Percentiles rank a stretch among this genome's conserved stretches.
These are phyloP conservation scores for Coremacera marginata DNA, from an alignment of 2,888 invertebrate genomes.

Conservation along the genomic window DNA sequence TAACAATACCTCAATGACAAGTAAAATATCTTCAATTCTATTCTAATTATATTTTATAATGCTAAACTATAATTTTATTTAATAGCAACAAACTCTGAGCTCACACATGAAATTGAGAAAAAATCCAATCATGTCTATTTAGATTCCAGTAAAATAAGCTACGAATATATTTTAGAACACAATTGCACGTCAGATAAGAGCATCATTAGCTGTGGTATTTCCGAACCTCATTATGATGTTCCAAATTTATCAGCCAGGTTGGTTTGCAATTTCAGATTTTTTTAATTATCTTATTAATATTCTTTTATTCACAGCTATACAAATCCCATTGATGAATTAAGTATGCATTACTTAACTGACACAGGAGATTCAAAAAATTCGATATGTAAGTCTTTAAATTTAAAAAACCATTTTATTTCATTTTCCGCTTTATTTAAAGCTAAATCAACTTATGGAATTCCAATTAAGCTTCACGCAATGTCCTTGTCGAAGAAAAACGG, in stretches of 20 bases:
- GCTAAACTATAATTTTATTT: not conserved
- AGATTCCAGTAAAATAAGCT: constrained; percentile 77
- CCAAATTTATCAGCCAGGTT: constrained; percentile 83
- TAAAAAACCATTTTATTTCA: not conserved
- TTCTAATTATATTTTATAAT: not conserved
- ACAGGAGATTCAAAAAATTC: constrained; percentile 65
- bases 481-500: constrained; percentile 67
- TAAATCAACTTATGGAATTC: constrained; percentile 85
- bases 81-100: constrained; percentile 90
- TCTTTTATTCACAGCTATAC: constrained; percentile 60
- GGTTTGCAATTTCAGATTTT: constrained; percentile 42
- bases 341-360: constrained; percentile 65
- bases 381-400: constrained; percentile 65
- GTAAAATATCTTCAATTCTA: constrained; percentile 52
- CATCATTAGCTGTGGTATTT: constrained; percentile 72
- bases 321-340: constrained; percentile 67
- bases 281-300: not conserved
- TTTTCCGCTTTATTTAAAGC: constrained; percentile 67
- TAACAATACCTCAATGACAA: constrained; percentile 67
- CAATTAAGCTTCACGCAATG: constrained; percentile 80
- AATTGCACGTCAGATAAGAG: constrained; percentile 61
- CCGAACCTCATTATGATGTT: constrained; percentile 91
- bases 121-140: constrained; percentile 75
- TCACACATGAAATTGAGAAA: constrained; percentile 88
- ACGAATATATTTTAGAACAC: constrained; percentile 79